Evolutionary conservation across 2,797 vertebrate genomes (phyloP), one percentile per base, ranked within the genome.

Genomic region (Scolopax bukidnonensis): DNA sequence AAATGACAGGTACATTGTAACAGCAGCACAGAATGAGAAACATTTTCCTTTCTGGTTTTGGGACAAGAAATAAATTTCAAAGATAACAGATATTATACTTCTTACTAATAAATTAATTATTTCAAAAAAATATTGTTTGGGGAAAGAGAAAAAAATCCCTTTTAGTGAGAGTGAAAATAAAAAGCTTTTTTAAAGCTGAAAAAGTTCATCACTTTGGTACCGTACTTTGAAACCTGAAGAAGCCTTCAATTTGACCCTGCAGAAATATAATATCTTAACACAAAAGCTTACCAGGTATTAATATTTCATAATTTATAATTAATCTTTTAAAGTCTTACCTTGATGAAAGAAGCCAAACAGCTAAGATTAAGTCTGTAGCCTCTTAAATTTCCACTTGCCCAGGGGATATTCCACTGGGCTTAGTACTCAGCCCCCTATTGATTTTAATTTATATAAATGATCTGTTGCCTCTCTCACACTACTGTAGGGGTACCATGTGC

Each of bases 371-470:
- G 91, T 91, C 94, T 60, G 89, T 87, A 85, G n/a, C 88, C 82
- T 95, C 90, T 92, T 96, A 96, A 84, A 96, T 90, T 96, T 96
- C 67, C 83, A 74, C 71, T 97, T 96, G 94, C 97, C 93, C 92
- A 93, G 76, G 96, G 89, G 79, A 67, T 93, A 93, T 97, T 97
- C 51, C 25, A 87, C 88, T 86, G 73, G 56, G 74, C 50, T 97
- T 51, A n/a, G 9, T 81, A 84, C 74, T 97, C 90, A 97, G 20
- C 54, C 61, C 24, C 76, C 88, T 93, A 91, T 87, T 23, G 64
- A 96, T 97, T 98, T 97, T 97, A 97, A 97, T 97, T 98, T 97
- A 90, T 97, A 97, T 94, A 97, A 98, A 97, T 97, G 87, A 96
- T 96, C 81, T 95, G 75, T 94, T 97, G 91, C 90, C 25, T 96